phyloP scores from a whole-genome alignment of 2,113 vertebrate genomes.

The Bos javanicus region DNA sequence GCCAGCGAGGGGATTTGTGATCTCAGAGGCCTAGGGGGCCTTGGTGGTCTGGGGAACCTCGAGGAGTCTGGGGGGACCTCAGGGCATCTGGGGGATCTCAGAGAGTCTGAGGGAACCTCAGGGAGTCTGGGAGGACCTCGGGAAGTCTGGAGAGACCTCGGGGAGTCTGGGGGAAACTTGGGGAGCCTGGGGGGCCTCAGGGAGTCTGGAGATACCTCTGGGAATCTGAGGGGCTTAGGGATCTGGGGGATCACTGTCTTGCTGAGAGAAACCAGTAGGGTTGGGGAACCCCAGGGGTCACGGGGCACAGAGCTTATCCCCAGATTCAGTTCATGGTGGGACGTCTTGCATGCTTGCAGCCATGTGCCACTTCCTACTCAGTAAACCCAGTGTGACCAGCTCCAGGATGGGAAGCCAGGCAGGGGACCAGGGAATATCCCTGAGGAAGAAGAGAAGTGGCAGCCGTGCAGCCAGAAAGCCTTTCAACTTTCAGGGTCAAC shows the following conservation, averaged over 20 bases:
- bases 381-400: not conserved
- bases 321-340: not conserved
- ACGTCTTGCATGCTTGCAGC: rapidly evolving
- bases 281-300: not conserved
- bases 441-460: not conserved
- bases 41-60: not conserved
- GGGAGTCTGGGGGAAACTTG: too few species aligned
- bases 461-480: not conserved
- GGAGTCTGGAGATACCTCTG: not conserved
- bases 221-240: not conserved
- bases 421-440: not conserved
- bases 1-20: not conserved
- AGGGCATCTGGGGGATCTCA: rapidly evolving
- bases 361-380: not conserved
- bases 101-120: too few species aligned
- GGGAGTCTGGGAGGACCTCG: not conserved
- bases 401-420: not conserved
- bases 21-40: not conserved
- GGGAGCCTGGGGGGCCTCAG: too few species aligned
- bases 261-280: too few species aligned
- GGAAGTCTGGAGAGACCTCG: not conserved
- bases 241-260: not conserved
- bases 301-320: not conserved
- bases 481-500: too few species aligned
- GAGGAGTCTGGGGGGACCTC: too few species aligned